phyloP scores from a whole-genome alignment of 1,140 invertebrate genomes.

The Papilio machaon region DNA sequence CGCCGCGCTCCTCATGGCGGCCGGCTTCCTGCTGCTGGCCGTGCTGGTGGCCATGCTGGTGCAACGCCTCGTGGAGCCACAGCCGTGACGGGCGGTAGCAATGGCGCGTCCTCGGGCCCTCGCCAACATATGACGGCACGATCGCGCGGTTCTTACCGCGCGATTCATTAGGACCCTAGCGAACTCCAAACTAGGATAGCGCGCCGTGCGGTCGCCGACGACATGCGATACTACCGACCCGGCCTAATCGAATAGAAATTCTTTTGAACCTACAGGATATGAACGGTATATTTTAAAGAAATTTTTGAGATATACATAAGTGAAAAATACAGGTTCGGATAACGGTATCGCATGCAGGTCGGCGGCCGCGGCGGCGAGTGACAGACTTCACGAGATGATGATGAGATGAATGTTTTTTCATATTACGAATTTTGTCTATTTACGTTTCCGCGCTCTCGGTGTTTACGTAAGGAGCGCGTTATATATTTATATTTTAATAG shows the following conservation, averaged over 20 bases:
- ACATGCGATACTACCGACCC: neutral
- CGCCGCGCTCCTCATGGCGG: slow-evolving; percentile 84
- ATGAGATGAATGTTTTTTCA: slow-evolving; percentile 22
- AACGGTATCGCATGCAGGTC: neutral
- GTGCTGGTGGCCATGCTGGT: slow-evolving; percentile 85
- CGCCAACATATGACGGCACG: slow-evolving; percentile 52
- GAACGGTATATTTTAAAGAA: neutral
- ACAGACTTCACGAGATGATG: neutral
- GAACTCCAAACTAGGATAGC: neutral
- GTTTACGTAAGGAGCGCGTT: slow-evolving; percentile 4
- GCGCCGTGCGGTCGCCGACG: slow-evolving; percentile 1
- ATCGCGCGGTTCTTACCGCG: neutral
- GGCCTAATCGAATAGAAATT: neutral
- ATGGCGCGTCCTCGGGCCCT: slow-evolving; percentile 60
- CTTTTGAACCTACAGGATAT: neutral
- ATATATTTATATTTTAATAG: slow-evolving; percentile 35
- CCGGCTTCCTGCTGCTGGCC: slow-evolving; percentile 84
- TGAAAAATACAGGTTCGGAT: neutral
- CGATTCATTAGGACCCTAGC: neutral
- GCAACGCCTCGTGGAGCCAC: slow-evolving; percentile 78
- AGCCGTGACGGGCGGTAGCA: slow-evolving; percentile 66
- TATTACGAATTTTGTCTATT: slow-evolving; percentile 37
- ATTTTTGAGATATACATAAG: neutral
- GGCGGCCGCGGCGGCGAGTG: neutral
- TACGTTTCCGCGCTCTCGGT: slow-evolving; percentile 14